Conservation (phyloP, 2,797 vertebrate genomes). For the Steatocranus sp. region DNA sequence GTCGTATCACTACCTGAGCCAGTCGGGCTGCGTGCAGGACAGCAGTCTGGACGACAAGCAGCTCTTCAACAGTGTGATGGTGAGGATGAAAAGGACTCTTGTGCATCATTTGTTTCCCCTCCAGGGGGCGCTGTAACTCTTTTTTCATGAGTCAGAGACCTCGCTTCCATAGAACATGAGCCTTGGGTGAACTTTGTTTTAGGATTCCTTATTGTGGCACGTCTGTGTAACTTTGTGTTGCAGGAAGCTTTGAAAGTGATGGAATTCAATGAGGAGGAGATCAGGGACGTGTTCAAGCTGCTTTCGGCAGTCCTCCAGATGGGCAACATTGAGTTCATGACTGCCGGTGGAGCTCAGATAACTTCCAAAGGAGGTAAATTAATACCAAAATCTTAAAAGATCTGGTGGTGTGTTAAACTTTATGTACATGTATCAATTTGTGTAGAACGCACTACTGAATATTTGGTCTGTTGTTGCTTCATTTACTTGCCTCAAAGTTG, state of each 20-base stretch:
- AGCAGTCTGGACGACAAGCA: slow-evolving; percentile 81
- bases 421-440: background rate
- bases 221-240: background rate
- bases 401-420: background rate
- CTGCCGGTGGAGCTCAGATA: slow-evolving; percentile 88
- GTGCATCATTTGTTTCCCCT: background rate
- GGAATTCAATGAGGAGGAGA: slow-evolving; percentile 87
- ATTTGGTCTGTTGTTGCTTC: background rate
- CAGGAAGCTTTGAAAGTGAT: slow-evolving; percentile 88
- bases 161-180: background rate
- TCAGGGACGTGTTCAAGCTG: slow-evolving; percentile 86
- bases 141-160: background rate
- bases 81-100: slow-evolving; percentile 44
- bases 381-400: background rate
- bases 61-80: slow-evolving; percentile 87
- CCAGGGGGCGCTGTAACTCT: slow-evolving; percentile 43
- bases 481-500: background rate
- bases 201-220: background rate
- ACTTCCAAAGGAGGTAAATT: slow-evolving; percentile 83
- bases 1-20: slow-evolving; percentile 82
- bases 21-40: slow-evolving; percentile 83
- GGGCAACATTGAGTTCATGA: slow-evolving; percentile 92
- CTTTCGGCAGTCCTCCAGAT: slow-evolving; percentile 88
- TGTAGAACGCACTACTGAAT: background rate
- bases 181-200: background rate